Base-by-base conservation (phyloP, 2,888 invertebrate genomes). In the Nowickia ferox region DNA sequence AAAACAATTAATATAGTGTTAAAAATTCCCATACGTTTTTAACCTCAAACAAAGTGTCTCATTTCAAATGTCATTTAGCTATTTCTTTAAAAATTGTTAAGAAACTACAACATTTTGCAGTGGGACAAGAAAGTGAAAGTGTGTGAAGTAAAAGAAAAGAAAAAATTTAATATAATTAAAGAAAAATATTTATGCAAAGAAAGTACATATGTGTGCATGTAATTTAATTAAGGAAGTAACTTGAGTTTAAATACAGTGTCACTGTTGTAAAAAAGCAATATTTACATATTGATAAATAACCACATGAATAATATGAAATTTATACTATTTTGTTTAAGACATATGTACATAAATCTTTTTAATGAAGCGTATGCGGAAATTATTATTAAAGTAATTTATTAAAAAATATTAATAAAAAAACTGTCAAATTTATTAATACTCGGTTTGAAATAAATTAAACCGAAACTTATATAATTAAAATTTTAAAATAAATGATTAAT, bases 81-180 rank as follows among this genome's bases (percentile, higher is more conserved):
- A 17, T 44, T 44, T 63, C 17, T 51, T 17, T 22, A 78, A 72
- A 72, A 17, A 65, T 55, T 22, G n/a, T 72, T 72, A 48, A 79
- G 46, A 63, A 38, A 53, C 30, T 40, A 38, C n/a, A 9, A 10
- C 17, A 9, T 59, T 61, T 17, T 48, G 17, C 46, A 40, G 48
- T 61, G 38, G 13, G 48, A 79, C 71, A 44, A 46, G 51, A 51
- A 66, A 74, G 74, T 74, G 80, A 81, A 81, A 81, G 80, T 66
- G 74, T 81, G 80, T 51, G 80, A 81, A 59, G 66, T 68, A 22
- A 57, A 57, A 51, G 30, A 40, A 69, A 40, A 69, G n/a, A 61
- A 53, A 51, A 19, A 17, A 51, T 15, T 53, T 5, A 53, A 66
- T 40, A 59, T 55, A 6, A 46, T 40, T 51, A 74, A 61, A 74